Conservation (phyloP, 2,888 invertebrate species). For the Troides oblongomaculatus region DNA sequence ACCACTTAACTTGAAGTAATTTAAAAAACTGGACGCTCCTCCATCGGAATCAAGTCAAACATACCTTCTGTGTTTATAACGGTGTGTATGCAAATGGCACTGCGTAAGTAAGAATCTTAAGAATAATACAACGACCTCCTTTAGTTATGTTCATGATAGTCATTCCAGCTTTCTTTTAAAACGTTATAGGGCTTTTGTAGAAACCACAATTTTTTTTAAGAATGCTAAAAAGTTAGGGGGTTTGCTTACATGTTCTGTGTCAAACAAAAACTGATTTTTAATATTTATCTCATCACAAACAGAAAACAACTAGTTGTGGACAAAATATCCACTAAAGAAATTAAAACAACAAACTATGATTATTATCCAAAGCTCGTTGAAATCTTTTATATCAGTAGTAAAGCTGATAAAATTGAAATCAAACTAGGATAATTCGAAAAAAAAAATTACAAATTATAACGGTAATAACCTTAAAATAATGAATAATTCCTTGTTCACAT, state of each 20-base stretch:
- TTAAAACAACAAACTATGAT: background rate
- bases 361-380: constrained; percentile 42
- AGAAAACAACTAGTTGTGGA: background rate
- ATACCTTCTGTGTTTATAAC: constrained; percentile 10
- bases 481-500: too few relatives aligned
- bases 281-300: too few relatives aligned
- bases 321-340: background rate
- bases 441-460: too few relatives aligned
- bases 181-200: too few relatives aligned
- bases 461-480: too few relatives aligned
- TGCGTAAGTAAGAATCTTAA: background rate
- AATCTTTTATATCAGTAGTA: constrained; percentile 47
- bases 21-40: constrained; percentile 13
- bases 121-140: background rate
- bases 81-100: constrained; percentile 1
- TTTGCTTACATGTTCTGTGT: too few relatives aligned
- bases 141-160: background rate
- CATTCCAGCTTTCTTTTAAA: background rate
- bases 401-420: background rate
- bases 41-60: constrained; percentile 2
- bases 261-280: too few relatives aligned
- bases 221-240: too few relatives aligned
- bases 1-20: constrained; percentile 10
- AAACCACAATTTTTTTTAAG: too few relatives aligned
- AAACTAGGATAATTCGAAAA: background rate